Conservation (phyloP, 64 coral and sea anemone species). For the Catalaphyllia jardinei region DNA sequence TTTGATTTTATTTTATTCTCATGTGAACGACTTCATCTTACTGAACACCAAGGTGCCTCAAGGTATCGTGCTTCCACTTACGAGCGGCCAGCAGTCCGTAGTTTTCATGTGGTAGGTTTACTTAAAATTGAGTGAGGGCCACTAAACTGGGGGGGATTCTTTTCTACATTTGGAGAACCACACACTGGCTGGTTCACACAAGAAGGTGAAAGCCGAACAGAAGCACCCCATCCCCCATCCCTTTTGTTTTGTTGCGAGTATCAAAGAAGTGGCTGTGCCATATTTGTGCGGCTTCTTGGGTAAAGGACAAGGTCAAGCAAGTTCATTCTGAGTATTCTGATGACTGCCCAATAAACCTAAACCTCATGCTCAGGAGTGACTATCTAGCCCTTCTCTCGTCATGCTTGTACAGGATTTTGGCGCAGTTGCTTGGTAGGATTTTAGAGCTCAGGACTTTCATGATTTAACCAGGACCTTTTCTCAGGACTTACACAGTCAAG, state of each 20-base stretch:
- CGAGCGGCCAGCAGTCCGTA: background rate
- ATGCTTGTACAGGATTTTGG: background rate
- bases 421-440: background rate
- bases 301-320: background rate
- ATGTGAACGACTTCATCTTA: background rate
- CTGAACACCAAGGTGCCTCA: background rate
- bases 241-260: constrained; percentile 3
- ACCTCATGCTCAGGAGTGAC: constrained; percentile 21
- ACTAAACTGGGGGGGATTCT: constrained; percentile 17
- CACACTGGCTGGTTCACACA: background rate
- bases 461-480: too few species aligned
- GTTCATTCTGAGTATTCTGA: constrained; percentile 16
- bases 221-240: background rate
- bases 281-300: constrained; percentile 50
- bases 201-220: background rate
- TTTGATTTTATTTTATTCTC: too few species aligned
- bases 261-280: constrained; percentile 34
- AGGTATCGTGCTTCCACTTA: background rate
- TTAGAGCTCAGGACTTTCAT: background rate
- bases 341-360: constrained; percentile 26
- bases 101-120: constrained; percentile 22
- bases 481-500: background rate
- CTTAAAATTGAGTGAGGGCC: background rate
- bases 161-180: constrained; percentile 13
- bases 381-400: background rate